Base-by-base conservation (phyloP, 1,140 invertebrate species). In the Schmidtea mediterranea region DNA sequence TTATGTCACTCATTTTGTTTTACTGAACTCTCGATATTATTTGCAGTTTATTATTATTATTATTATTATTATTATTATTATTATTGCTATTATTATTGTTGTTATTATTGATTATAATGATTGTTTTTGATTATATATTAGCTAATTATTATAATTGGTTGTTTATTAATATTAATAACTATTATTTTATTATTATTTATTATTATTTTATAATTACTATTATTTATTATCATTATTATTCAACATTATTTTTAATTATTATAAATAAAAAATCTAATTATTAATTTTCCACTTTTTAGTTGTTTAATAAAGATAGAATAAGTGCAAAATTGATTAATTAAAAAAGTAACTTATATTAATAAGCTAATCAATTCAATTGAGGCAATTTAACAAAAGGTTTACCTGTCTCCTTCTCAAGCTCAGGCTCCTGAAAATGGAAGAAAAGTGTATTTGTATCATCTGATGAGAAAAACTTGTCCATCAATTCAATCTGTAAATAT, bases 361-460 rank as follows among this genome's bases (percentile, higher is more conserved):
- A n/a, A n/a, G n/a, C n/a, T n/a, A n/a, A n/a, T n/a, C n/a, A n/a
- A n/a, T n/a, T n/a, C n/a, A n/a, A n/a, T n/a, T n/a, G n/a, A n/a
- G n/a, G n/a, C n/a, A n/a, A 12, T 10, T 32, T 23, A 21, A 21
- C 12, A 23, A 12, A 2, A 46, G 43, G 49, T 48, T 51, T 56
- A 64, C 62, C 58, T 53, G 53, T 51, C 46, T 59, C 72, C 84
- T 87, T 56, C 81, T 71, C 53, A 82, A 74, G 66, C 76, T 79
- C 75, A 79, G 83, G 51, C 86, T 63, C 62, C 52, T 65, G 61
- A 50, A 60, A 65, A 50, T 58, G 65, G 41, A 65, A 63, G 26
- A 63, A 54, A 10, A 65, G 53, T 16, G 59, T 55, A 43, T 52
- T 56, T 36, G 53, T 53, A 6, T 62, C 61, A 54, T 63, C 58